Base-by-base conservation (phyloP, 2,888 invertebrate genomes). In the Ennomos fuscantarius region DNA sequence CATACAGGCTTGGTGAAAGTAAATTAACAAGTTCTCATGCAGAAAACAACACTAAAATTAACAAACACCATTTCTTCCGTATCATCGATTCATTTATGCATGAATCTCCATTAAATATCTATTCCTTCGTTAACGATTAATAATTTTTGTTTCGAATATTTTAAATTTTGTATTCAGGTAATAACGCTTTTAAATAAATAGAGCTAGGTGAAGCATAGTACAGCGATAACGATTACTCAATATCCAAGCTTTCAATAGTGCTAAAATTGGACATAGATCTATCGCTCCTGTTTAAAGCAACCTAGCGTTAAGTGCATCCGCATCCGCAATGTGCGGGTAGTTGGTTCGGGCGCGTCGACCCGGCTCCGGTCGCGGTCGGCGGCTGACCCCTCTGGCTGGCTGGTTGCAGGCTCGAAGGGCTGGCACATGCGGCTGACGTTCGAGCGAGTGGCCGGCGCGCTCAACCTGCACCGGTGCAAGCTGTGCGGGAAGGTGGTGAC, bases 401-500 rank as follows among this genome's bases (percentile, higher is more conserved):
- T 93, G 93, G 93, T 95, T 95, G 94, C 96, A 97, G 97, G 97
- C 95, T 96, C 97, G 92, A 96, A 96, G 95, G 96, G 96, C 95
- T 97, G 97, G 96, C 97, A 97, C 94, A 97, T 97, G 97, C 96
- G 97, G 94, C 95, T 97, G 93, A 97, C 97, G 93, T 97, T 97
- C 94, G 97, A 97, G 95, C 96, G 97, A 86, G 95, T 97, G 94
- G 96, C 96, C 93, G 97, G 97, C 93, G 96, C 96, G 93, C 96
- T 96, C 92, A 97, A 97, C 94, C 96, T 96, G 94, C 97, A 97
- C 94, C 96, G 96, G 91, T 97, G 97, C 95, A 97, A 97, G 95
- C 95, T 97, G 93, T 97, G 97, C 94, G 97, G 97, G 93, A 97
- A 97, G 95, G 96, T 97, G 94, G 97, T 97, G 93, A 97, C 97